Evolutionary conservation across 2,797 vertebrate species (phyloP).

Genomic region (Gymnocypris eckloni): DNA sequence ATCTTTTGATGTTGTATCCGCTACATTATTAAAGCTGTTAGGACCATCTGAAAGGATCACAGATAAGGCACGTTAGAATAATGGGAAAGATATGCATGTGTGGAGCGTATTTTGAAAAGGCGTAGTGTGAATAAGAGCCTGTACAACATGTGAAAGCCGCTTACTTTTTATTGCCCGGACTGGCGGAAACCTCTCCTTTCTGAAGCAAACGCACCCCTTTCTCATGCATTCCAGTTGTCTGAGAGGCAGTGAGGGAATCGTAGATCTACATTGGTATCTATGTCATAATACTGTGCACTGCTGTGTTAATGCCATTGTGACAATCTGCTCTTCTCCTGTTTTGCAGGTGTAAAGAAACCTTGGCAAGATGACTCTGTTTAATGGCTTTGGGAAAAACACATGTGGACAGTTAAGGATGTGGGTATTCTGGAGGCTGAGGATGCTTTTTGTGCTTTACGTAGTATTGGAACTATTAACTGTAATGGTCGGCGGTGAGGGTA

Average conservation of each 20-base stretch:
- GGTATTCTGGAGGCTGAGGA: conserved; percentile 61
- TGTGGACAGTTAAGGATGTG: conserved; percentile 58
- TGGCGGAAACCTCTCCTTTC: conserved; percentile 52
- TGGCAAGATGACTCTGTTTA: conserved; percentile 74
- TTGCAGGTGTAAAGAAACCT: conserved; percentile 76
- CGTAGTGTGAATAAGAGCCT: conserved; percentile 60
- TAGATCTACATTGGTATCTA: conserved; percentile 33
- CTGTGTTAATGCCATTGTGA: conserved; percentile 47
- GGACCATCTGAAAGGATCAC: conserved; percentile 23
- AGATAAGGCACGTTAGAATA: conserved; percentile 22
- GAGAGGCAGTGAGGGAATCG: conserved; percentile 45
- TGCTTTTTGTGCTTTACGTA: conserved; percentile 67
- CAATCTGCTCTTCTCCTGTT: conserved; percentile 42
- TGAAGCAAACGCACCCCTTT: conserved; percentile 59
- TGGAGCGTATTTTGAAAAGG: conserved; percentile 59
- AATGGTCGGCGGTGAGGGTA: conserved; percentile 72
- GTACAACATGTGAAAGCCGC: conserved; percentile 53
- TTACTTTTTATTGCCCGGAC: conserved; percentile 45
- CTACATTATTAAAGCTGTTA: background rate
- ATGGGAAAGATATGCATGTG: conserved; percentile 36
- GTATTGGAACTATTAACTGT: conserved; percentile 64
- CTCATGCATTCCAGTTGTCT: conserved; percentile 67
- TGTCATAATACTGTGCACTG: conserved; percentile 25
- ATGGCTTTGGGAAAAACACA: conserved; percentile 69
- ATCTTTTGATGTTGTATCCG: background rate